A percentile compares a stretch with the other conserved stretches of the same genome.
Evolutionary conservation across 2,797 vertebrate species (phyloP).

Genomic region (Amazona finschi): DNA sequence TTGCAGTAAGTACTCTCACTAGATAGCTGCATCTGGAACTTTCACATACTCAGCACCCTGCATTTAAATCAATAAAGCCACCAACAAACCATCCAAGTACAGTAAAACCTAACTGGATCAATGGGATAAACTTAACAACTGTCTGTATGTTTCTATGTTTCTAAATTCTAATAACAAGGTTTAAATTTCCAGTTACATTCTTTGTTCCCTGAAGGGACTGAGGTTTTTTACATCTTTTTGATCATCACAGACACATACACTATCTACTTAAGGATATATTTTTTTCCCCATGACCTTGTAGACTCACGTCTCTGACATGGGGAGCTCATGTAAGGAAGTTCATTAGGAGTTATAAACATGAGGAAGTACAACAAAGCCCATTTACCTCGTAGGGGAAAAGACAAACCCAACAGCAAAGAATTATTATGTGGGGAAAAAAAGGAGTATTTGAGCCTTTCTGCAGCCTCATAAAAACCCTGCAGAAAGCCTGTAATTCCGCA

Average conservation of each 20-base stretch:
- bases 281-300: constrained; percentile 41
- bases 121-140: not conserved
- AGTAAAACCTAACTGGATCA: not conserved
- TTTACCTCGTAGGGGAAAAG: not conserved
- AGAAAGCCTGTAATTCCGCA: not conserved
- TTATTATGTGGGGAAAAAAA: not conserved
- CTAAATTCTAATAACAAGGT: not conserved
- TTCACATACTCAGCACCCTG: not conserved
- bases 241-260: not conserved
- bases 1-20: not conserved
- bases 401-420: not conserved
- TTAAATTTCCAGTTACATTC: not conserved
- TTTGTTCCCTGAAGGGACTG: not conserved
- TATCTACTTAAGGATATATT: constrained; percentile 13
- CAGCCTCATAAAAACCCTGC: not conserved
- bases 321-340: not conserved
- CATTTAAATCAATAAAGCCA: not conserved
- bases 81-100: not conserved
- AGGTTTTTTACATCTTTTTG: not conserved
- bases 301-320: not conserved
- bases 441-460: not conserved
- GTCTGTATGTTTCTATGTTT: not conserved
- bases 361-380: constrained; percentile 1
- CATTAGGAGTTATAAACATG: not conserved
- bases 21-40: not conserved